Percentiles rank a stretch among this genome's conserved stretches.
Evolutionary conservation across 2,888 invertebrate species (phyloP).

Genomic region (Apocheima hispidaria): DNA sequence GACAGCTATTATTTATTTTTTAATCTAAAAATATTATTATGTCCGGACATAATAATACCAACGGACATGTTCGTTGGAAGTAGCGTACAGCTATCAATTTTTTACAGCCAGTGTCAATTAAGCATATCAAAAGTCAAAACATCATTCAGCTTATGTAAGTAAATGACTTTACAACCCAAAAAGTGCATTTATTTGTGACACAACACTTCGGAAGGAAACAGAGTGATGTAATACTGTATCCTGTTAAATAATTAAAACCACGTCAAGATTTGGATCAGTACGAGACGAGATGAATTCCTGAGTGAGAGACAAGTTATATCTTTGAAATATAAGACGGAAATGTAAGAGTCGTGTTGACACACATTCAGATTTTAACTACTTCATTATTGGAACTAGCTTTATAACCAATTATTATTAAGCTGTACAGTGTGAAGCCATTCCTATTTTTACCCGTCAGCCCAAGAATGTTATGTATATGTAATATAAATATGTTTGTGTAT

Average conservation of each 20-base stretch:
- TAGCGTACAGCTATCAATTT: constrained; percentile 13
- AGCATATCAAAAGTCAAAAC: constrained; percentile 19
- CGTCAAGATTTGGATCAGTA: constrained; percentile 37
- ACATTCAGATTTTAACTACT: neutral
- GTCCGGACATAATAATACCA: too few species aligned
- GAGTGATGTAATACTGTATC: constrained; percentile 43
- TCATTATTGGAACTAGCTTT: neutral
- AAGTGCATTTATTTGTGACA: constrained; percentile 40
- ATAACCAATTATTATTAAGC: neutral
- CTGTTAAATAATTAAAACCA: constrained; percentile 44
- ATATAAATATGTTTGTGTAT: too few species aligned
- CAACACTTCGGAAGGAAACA: constrained; percentile 44
- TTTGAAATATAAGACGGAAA: neutral
- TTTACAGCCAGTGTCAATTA: constrained; percentile 17
- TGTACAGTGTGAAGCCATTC: neutral
- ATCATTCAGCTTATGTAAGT: constrained; percentile 34
- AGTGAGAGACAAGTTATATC: constrained; percentile 21
- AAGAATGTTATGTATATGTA: too few species aligned
- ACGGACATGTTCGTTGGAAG: constrained; percentile 27
- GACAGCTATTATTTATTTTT: too few species aligned
- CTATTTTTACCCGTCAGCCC: neutral
- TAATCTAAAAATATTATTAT: neutral
- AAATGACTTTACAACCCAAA: constrained; percentile 31
- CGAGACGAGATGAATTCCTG: constrained; percentile 31
- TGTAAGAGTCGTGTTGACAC: neutral